Conservation (phyloP, 2,888 invertebrate species). For the Mimas tiliae region DNA sequence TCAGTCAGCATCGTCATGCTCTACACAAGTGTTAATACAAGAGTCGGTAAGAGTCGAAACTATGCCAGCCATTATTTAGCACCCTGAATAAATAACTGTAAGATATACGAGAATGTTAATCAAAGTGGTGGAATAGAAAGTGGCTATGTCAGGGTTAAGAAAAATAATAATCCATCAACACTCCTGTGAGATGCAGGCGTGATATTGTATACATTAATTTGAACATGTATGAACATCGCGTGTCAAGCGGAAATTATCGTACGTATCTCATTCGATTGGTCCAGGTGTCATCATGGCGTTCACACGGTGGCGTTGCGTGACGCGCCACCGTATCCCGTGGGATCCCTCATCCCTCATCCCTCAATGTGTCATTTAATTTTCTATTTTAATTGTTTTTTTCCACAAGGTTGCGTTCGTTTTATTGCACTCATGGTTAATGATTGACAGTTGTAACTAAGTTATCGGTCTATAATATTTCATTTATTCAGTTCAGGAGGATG, state of each 20-base stretch:
- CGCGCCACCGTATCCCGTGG: slow-evolving; percentile 48
- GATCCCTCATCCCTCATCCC: slow-evolving; percentile 38
- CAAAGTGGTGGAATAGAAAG: no score
- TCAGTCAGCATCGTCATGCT: no score
- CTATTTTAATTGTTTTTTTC: slow-evolving; percentile 34
- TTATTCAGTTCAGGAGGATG: background rate
- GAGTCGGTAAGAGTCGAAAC: no score
- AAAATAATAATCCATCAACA: no score
- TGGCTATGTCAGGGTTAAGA: no score
- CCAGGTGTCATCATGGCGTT: slow-evolving; percentile 59
- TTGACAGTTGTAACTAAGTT: background rate
- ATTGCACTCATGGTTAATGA: background rate
- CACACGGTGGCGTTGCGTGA: slow-evolving; percentile 67
- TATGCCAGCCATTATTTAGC: no score
- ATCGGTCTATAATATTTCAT: background rate
- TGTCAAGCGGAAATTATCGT: slow-evolving; percentile 16
- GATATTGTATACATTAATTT: background rate
- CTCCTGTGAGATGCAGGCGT: no score
- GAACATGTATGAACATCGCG: background rate
- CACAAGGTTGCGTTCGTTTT: background rate
- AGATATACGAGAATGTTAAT: no score
- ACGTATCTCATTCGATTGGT: slow-evolving; percentile 36
- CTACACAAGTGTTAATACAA: no score
- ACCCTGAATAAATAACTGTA: no score
- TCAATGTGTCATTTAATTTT: slow-evolving; percentile 46